phyloP scores from a whole-genome alignment of 1,140 invertebrate genomes.

The Panagrolaimus sp. region DNA sequence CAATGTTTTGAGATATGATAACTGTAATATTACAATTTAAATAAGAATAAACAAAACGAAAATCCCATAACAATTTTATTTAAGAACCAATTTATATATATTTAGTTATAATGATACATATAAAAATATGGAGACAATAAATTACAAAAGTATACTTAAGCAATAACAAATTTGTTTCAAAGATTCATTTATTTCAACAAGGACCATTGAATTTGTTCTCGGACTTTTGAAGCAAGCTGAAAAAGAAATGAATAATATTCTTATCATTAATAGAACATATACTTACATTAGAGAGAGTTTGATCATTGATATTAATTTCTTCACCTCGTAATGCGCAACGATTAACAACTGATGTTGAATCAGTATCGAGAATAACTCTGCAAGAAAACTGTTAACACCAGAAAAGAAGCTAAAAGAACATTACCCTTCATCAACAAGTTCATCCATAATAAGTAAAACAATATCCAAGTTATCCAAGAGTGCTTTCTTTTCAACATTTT shows the following conservation, averaged over 20 bases:
- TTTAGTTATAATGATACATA: too few relatives aligned
- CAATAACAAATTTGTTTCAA: not conserved
- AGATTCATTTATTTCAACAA: conserved; percentile 64
- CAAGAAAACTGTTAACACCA: conserved; percentile 52
- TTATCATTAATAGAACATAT: too few relatives aligned
- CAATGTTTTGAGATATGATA: too few relatives aligned
- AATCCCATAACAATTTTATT: too few relatives aligned
- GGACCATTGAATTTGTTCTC: conserved; percentile 92
- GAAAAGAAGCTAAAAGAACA: conserved; percentile 42
- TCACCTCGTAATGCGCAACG: conserved; percentile 88
- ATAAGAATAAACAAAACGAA: too few relatives aligned
- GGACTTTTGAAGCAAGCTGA: conserved; percentile 83
- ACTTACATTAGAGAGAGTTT: conserved; percentile 75
- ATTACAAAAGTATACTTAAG: too few relatives aligned
- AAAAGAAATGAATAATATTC: too few relatives aligned
- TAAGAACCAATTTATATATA: too few relatives aligned
- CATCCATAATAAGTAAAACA: conserved; percentile 90
- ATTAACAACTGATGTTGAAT: conserved; percentile 81
- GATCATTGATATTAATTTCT: conserved; percentile 92
- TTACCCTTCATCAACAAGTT: conserved; percentile 96
- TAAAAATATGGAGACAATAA: too few relatives aligned
- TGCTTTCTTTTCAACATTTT: conserved; percentile 88
- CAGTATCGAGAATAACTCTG: conserved; percentile 90
- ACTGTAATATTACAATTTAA: too few relatives aligned
- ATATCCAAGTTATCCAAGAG: conserved; percentile 89